phyloP scores from a whole-genome alignment of 1,140 invertebrate species.

The Scaptomyza graminum region DNA sequence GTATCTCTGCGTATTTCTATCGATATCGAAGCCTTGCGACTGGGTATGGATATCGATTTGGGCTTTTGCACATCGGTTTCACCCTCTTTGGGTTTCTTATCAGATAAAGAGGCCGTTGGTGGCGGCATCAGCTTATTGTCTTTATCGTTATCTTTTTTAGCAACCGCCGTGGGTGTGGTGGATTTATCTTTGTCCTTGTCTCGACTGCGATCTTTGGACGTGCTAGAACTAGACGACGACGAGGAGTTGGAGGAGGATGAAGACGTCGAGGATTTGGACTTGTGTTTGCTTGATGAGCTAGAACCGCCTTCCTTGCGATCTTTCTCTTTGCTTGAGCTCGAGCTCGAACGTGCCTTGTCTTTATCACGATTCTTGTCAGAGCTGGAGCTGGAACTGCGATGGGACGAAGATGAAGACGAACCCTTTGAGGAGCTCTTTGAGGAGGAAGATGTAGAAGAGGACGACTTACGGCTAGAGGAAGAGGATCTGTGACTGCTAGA shows the following conservation, averaged over 20 bases:
- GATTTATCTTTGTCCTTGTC: conserved; percentile 83
- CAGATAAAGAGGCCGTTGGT: conserved; percentile 25
- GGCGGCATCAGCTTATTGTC: conserved; percentile 87
- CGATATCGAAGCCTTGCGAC: conserved; percentile 91
- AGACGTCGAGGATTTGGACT: conserved; percentile 72
- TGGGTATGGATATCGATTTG: conserved; percentile 73
- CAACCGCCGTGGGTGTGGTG: conserved; percentile 15
- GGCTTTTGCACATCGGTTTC: conserved; percentile 58
- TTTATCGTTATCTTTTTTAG: conserved; percentile 86
- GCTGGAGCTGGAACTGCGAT: conserved; percentile 75
- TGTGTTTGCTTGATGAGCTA: conserved; percentile 76
- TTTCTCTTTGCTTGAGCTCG: conserved; percentile 76
- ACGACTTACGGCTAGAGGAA: conserved; percentile 73
- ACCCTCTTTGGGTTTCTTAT: conserved; percentile 85
- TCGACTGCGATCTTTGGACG: conserved; percentile 77
- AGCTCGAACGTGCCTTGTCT: conserved; percentile 70
- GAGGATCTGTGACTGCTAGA: conserved; percentile 75
- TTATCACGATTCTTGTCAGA: conserved; percentile 74
- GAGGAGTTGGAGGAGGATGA: conserved; percentile 56
- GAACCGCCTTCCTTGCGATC: conserved; percentile 63
- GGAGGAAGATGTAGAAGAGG: conserved; percentile 58
- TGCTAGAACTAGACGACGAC: conserved; percentile 53
- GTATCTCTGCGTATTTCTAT: conserved; percentile 90
- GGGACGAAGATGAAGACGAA: conserved; percentile 75
- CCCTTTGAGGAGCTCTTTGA: conserved; percentile 73